A percentile compares a stretch with the other conserved stretches of the same genome.
phyloP scores from a whole-genome alignment of 2,113 vertebrate genomes.

The Riparia riparia region DNA sequence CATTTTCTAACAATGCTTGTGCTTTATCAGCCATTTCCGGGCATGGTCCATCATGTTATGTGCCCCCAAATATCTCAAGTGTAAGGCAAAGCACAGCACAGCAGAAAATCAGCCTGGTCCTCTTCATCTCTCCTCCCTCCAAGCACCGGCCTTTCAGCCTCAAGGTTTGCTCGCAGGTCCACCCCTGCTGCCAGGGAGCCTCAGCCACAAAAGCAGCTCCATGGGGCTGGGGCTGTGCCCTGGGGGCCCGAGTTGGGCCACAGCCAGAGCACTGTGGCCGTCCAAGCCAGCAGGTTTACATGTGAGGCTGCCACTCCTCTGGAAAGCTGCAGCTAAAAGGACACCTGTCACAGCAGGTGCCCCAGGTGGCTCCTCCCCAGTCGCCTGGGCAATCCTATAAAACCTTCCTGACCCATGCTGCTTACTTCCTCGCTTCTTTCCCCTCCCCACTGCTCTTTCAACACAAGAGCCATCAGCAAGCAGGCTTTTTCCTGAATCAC shows the following conservation, averaged over 20 bases:
- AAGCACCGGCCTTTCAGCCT: background rate
- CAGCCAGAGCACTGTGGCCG: accelerated
- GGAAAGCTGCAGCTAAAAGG: background rate
- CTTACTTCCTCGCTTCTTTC: background rate
- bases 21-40: background rate
- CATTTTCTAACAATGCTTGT: background rate
- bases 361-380: accelerated
- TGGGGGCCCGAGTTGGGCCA: accelerated
- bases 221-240: accelerated
- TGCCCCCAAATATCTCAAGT: background rate
- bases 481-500: background rate
- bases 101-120: background rate
- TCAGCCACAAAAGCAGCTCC: accelerated
- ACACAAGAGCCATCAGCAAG: background rate
- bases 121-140: background rate
- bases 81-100: background rate
- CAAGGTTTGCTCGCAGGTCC: background rate
- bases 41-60: accelerated
- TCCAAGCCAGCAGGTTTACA: background rate
- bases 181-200: accelerated
- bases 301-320: background rate
- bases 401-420: accelerated
- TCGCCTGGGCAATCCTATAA: background rate
- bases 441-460: background rate
- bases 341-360: background rate